phyloP scores from a whole-genome alignment of 2,888 invertebrate species.

The Gortyna flavago region DNA sequence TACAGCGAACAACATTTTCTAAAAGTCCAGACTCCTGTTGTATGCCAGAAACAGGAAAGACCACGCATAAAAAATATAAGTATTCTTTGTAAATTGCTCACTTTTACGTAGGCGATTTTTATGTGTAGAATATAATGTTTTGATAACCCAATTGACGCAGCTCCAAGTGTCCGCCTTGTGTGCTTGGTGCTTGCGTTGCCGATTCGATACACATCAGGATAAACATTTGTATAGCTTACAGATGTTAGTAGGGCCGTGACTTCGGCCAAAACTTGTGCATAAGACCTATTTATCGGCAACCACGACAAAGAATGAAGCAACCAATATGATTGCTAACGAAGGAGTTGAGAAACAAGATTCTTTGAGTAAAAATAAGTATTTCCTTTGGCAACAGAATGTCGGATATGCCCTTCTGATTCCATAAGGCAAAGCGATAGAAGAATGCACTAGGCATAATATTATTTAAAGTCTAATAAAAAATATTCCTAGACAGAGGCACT shows the following conservation, averaged over 20 bases:
- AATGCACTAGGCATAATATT: neutral
- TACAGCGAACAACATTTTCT: too few species aligned
- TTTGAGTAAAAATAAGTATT: neutral
- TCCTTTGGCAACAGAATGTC: neutral
- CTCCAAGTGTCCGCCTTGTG: constrained; percentile 10
- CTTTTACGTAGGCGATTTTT: neutral
- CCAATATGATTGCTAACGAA: neutral
- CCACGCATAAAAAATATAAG: neutral
- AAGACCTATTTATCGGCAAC: neutral
- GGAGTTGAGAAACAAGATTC: neutral
- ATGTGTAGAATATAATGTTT: constrained; percentile 25
- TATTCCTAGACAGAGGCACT: neutral
- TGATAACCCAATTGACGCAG: constrained; percentile 43
- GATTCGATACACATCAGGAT: constrained; percentile 22
- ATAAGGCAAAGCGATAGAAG: neutral
- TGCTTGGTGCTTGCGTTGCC: neutral
- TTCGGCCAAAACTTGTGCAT: constrained; percentile 13
- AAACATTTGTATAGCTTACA: constrained; percentile 38
- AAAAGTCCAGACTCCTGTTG: neutral
- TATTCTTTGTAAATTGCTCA: neutral
- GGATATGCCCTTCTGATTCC: neutral
- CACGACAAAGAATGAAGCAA: constrained; percentile 15
- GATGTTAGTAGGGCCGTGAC: constrained; percentile 24
- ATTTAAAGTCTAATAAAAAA: neutral
- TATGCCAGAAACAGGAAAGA: neutral